Base-by-base conservation (phyloP, 2,113 vertebrate species). In the Cavia porcellus region DNA sequence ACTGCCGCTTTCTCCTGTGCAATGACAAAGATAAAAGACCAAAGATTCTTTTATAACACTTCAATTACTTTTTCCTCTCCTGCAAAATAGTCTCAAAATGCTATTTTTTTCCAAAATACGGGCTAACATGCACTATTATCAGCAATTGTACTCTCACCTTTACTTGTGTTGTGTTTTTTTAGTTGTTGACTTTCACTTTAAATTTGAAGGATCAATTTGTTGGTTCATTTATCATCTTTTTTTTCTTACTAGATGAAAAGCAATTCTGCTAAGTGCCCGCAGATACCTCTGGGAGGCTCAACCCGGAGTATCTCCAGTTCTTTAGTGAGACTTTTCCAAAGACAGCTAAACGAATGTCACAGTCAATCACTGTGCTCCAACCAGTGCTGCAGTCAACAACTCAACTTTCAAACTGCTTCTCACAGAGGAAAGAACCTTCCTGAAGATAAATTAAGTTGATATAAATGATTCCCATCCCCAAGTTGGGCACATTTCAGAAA, bases 201-300 rank as follows among this genome's bases (percentile, higher is more conserved):
- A 97, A 92, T 9, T 52, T 66, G 42, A 95, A 96, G 17, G 42
- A 95, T 95, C 74, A 66, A 74, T 93, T 80, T 93, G 86, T 90
- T 96, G 83, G 45, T 32, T 89, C 74, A 89, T 93, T 95, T 89
- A 68, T 96, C 94, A 93, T 79, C n/a, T 85, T 92, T 80, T 90
- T 81, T 89, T 59, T 12, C 72, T 70, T 89, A 61, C 59, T 74
- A 80, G 81, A 87, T 89, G 87, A 90, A 96, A 95, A 96, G 52
- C 47, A 95, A 50, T 97, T 95, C 92, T 74, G 72, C 83, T 93
- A 79, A 96, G 64, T 86, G 83, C 64, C 52, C 17, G 61, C 47
- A 86, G 94, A 96, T 61, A 89, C 74, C 50, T 66, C 38, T 61
- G 35, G 35, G 66, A 91, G 84, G 35, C 59, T 50, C 32, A 1